Base-by-base conservation (phyloP, 2,888 invertebrate species). In the Eucriotettix oculatus region DNA sequence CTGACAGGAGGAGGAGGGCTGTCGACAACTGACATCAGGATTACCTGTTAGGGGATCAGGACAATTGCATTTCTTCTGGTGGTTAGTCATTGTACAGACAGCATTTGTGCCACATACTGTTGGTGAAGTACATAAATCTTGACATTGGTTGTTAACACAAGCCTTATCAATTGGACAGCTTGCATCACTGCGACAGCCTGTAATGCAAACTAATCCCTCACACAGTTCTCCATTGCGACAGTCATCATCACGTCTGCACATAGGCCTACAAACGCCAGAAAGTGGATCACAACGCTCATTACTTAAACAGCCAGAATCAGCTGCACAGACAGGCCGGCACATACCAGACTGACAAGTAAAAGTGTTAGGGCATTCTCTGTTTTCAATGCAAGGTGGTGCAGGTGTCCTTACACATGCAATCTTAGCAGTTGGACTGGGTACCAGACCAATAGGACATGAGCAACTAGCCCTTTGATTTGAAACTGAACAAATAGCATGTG, bases 221-320 rank as follows among this genome's bases (percentile, higher is more conserved):
- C 93, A 94, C 58, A 93, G 84, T 75, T 93, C 92, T 48, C 88
- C 90, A 66, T 84, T 87, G 58, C 87, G 82, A 67, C 94, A 94
- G 69, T 93, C 92, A 65, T 87, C 86, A 69, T 92, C 91, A 58
- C 84, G 81, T 57, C 89, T 81, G 68, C 92, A 93, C 2, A 90
- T 78, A 1, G 90, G 87, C 66, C 87, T 87, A 69, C 93, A 93
- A 5, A 90, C 82, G 58, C 91, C 90, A n/a, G 71, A 70, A 9
- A 71, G 67, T n/a, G 70, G 68, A 62, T 82, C 82, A 67, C 90
- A 90, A 60, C 86, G 79, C 74, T 93, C 93, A 65, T 91, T 92
- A 69, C 84, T 85, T 65, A 92, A 75, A 66, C 92, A 93, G 63
- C 87, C 86, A 0, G 76, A 74, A 67, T 87, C 85, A 0, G 82